Percentiles rank a stretch among this genome's conserved stretches.
Evolutionary conservation across 2,888 invertebrate species (phyloP).

Genomic region (Bellardia bayeri): DNA sequence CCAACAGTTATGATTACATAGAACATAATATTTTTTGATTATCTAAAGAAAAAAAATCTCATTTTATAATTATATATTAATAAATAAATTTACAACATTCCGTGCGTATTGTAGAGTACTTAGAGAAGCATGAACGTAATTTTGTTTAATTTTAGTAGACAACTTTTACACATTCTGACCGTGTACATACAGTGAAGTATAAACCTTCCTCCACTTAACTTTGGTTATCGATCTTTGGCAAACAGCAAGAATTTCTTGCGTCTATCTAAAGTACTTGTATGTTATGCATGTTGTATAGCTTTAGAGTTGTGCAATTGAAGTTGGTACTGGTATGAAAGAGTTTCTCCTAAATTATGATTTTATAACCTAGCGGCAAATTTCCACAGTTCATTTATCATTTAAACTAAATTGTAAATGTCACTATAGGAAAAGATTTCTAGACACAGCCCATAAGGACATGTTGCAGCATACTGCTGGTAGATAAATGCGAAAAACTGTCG

Average conservation of each 20-base stretch:
- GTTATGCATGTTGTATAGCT: background rate
- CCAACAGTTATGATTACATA: too few species aligned
- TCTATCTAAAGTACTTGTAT: background rate
- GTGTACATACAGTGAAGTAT: background rate
- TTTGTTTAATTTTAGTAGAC: conserved; percentile 48
- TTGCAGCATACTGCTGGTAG: conserved; percentile 16
- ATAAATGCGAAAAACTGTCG: conserved; percentile 7
- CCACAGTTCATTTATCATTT: conserved; percentile 82
- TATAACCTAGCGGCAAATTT: conserved; percentile 76
- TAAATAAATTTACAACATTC: background rate
- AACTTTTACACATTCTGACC: conserved; percentile 40
- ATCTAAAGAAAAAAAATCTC: too few species aligned
- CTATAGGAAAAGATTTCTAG: conserved; percentile 55
- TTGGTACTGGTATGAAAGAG: conserved; percentile 8
- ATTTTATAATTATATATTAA: too few species aligned
- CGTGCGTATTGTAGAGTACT: background rate
- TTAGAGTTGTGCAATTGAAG: conserved; percentile 32
- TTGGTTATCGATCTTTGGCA: conserved; percentile 50
- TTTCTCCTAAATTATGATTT: conserved; percentile 68
- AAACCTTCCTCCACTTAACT: conserved; percentile 29
- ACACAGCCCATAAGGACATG: conserved; percentile 34
- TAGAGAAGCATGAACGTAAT: conserved; percentile 3
- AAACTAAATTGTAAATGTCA: conserved; percentile 75
- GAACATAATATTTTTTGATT: too few species aligned
- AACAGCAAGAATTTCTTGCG: conserved; percentile 26